Evolutionary conservation across 1,140 invertebrate species (phyloP), one percentile per base, ranked within the genome.

Genomic region (Trialeurodes vaporariorum): DNA sequence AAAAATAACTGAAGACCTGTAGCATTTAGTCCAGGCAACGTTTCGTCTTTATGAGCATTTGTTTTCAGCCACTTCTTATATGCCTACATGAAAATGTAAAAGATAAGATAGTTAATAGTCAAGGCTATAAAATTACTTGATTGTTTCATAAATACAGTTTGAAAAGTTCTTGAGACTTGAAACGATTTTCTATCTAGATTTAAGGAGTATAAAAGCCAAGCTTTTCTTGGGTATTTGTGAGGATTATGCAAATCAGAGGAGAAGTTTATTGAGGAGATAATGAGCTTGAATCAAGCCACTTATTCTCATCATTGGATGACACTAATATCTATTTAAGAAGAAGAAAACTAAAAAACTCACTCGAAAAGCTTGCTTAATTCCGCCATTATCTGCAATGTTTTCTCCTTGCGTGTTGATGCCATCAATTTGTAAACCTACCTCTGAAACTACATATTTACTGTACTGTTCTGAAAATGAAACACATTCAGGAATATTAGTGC

Each of bases 341-440:
- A n/a, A n/a, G n/a, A n/a, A n/a, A n/a, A n/a, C n/a, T n/a, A n/a
- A n/a, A n/a, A n/a, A n/a, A 78, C 75, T 80, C 80, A 87, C 88
- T 73, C 84, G 82, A 73, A 88, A 93, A 2, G 90, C 86, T 77
- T 93, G 89, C 70, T 92, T 92, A 23, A 94, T 83, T 11, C 92
- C 92, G 2, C 92, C 92, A 77, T 94, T 94, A 74, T 94, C 92
- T 1, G 92, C 92, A 67, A 94, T 94, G 77, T 94, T 94, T 79
- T 94, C 92, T 1, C 90, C 89, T 72, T 89, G 82, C 0, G 83
- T 84, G 68, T 81, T 80, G 1, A 79, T 70, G 5, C 88, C 88
- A 74, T 90, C 86, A 58, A 90, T 80, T 67, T 80, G 77, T 70
- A 83, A 79, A 59, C 80, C 79, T 25, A 86, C 80, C 72, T 86